Evolutionary conservation across 2,888 invertebrate genomes (phyloP), one percentile per base, ranked within the genome.

Genomic region (Exocentrus adspersus): DNA sequence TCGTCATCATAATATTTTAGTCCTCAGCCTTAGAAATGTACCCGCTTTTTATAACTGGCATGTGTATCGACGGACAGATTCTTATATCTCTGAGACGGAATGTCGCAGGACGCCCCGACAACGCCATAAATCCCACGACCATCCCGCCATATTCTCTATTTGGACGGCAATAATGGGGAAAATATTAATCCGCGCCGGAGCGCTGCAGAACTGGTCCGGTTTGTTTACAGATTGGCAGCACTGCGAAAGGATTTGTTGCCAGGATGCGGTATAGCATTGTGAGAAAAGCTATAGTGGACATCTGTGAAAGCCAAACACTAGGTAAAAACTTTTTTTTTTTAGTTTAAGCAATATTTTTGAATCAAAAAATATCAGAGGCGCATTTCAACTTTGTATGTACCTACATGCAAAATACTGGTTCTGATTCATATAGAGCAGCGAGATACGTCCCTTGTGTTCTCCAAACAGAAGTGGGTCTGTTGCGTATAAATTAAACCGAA

Each of bases 401-500:
- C n/a, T n/a, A n/a, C n/a, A n/a, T n/a, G 14, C 28, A 48, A 48
- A 37, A 20, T 43, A 43, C 19, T 19, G 9, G 58, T 58, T 56
- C 56, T 66, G 60, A 62, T 66, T 53, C 65, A 62, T 57, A 56
- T 66, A 52, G 41, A 53, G 53, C 52, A 57, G 53, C 62, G 57
- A 62, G 62, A 65, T 62, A 66, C 57, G 65, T 42, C 62, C 60
- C 60, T 62, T 20, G 62, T 28, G 32, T 37, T 12, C 46, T 20
- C 43, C n/a, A n/a, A n/a, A n/a, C n/a, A 62, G 62, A 70, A 73
- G 62, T 73, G 65, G 72, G 71, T 70, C 69, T 71, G 59, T 54
- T 57, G 62, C n/a, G 71, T 71, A 74, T 74, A 74, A 74, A 72
- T 72, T 71, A 71, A 62, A 52, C 71, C 73, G 63, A 70, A 72